phyloP scores from a whole-genome alignment of 2,888 invertebrate species.

The Ephialtes manifestator region DNA sequence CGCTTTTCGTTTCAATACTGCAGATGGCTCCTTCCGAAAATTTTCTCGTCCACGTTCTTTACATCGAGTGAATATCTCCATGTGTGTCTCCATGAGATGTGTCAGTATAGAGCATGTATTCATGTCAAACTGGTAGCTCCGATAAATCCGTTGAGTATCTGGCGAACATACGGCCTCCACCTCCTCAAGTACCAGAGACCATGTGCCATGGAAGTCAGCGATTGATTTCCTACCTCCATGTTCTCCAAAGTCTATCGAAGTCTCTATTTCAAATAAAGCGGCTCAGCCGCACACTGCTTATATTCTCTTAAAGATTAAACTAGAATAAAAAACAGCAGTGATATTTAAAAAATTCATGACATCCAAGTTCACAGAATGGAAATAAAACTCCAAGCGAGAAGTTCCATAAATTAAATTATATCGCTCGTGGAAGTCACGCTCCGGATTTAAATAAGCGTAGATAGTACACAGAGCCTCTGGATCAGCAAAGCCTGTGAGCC shows the following conservation, averaged over 20 bases:
- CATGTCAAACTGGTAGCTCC: constrained; percentile 41
- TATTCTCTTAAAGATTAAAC: not conserved
- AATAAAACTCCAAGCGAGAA: not conserved
- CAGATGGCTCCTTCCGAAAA: constrained; percentile 15
- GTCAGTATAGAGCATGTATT: constrained; percentile 20
- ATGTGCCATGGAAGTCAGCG: constrained; percentile 31
- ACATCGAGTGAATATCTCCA: not conserved
- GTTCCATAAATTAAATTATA: constrained; percentile 23
- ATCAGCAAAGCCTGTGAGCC: not conserved
- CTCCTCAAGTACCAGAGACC: not conserved
- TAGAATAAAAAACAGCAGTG: no score
- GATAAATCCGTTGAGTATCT: constrained; percentile 33
- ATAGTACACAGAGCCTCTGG: not conserved
- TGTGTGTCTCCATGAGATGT: constrained; percentile 16
- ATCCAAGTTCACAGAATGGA: not conserved
- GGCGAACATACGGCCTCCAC: constrained; percentile 13
- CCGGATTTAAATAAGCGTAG: not conserved
- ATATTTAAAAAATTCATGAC: not conserved
- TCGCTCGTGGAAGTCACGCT: constrained; percentile 8
- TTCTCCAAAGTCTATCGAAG: constrained; percentile 27
- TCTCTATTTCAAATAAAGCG: constrained; percentile 33
- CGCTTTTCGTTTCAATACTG: constrained; percentile 22
- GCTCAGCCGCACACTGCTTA: not conserved
- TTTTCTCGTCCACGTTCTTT: constrained; percentile 6
- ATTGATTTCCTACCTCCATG: constrained; percentile 40